These are phyloP conservation scores for Calliphora vicina DNA, from an alignment of 1,140 invertebrate species.

Conservation along the genomic window DNA sequence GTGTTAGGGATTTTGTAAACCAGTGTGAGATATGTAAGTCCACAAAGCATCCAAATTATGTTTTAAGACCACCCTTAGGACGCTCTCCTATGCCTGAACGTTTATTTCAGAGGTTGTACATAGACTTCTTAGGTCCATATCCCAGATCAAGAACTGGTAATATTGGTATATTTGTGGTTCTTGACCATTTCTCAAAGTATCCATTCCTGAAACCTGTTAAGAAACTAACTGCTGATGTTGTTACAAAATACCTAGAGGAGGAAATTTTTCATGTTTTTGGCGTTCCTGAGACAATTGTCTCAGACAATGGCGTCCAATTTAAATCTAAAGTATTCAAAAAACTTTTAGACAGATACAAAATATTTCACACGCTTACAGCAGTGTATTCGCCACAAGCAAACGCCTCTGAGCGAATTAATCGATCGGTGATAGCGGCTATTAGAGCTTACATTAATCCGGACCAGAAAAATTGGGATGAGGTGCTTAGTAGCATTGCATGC, in stretches of 20 bases:
- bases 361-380: slow-evolving; percentile 23
- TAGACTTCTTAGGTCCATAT: slow-evolving; percentile 21
- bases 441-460: slow-evolving; percentile 8
- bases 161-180: background rate
- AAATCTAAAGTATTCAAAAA: slow-evolving; percentile 7
- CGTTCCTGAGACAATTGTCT: background rate
- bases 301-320: background rate
- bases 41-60: background rate
- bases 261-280: background rate
- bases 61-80: background rate
- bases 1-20: background rate
- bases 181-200: slow-evolving; percentile 14
- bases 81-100: background rate
- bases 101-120: background rate
- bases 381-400: slow-evolving; percentile 26
- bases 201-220: slow-evolving; percentile 16
- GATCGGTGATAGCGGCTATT: slow-evolving; percentile 2
- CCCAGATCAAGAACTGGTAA: background rate
- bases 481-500: background rate
- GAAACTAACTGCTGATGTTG: background rate
- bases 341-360: slow-evolving; percentile 10
- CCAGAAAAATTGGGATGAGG: slow-evolving; percentile 20
- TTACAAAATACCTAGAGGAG: background rate
- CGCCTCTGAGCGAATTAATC: background rate
- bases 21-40: background rate